Evolutionary conservation across 2,888 invertebrate genomes (phyloP).

Genomic region (Hybos culiciformis): DNA sequence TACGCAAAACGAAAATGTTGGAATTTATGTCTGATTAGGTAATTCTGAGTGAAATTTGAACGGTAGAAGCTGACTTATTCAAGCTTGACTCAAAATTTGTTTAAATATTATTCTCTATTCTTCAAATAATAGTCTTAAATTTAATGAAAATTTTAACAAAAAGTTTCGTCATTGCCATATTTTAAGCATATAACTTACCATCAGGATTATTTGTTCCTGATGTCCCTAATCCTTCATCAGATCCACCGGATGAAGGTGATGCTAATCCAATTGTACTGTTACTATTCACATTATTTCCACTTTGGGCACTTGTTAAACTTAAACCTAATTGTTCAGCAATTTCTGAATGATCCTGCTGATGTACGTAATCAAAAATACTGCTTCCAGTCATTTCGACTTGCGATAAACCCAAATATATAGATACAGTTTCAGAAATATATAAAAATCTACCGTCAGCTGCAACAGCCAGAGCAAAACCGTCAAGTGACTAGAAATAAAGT

Average conservation of each 20-base stretch:
- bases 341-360: slow-evolving; percentile 89
- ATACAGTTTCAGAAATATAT: slow-evolving; percentile 99
- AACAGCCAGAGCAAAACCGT: slow-evolving; percentile 93
- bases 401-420: slow-evolving; percentile 97
- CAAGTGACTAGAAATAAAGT: slow-evolving; percentile 71
- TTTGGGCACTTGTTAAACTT: slow-evolving; percentile 52
- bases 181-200: slow-evolving; percentile 44
- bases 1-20: too few species aligned
- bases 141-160: neutral
- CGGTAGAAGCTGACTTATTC: too few species aligned
- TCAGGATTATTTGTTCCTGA: slow-evolving; percentile 80
- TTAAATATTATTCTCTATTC: too few species aligned
- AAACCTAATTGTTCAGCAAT: slow-evolving; percentile 90
- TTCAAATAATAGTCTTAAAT: too few species aligned
- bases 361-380: slow-evolving; percentile 96
- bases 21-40: too few species aligned
- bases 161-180: neutral
- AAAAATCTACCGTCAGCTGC: slow-evolving; percentile 94
- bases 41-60: too few species aligned
- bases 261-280: slow-evolving; percentile 41
- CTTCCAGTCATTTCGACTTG: slow-evolving; percentile 99
- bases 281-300: slow-evolving; percentile 22
- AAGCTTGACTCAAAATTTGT: too few species aligned
- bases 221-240: slow-evolving; percentile 60
- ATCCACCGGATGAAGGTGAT: slow-evolving; percentile 38